phyloP scores from a whole-genome alignment of 2,888 invertebrate species.

The Lapara coniferarum region DNA sequence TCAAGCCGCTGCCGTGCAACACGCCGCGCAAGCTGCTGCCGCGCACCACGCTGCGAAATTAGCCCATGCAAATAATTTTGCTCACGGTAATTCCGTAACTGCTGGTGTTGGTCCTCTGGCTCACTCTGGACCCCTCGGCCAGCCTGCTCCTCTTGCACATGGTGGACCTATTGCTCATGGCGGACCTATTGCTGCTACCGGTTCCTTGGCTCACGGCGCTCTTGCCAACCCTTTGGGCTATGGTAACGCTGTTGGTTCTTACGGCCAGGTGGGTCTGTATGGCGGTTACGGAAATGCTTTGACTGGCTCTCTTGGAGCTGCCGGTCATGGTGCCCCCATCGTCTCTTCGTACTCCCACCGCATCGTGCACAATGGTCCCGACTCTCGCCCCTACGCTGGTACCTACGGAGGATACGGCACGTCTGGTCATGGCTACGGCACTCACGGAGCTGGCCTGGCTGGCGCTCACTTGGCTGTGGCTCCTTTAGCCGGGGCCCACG shows the following conservation, averaged over 20 bases:
- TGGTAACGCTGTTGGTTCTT: conserved; percentile 33
- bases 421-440: conserved; percentile 33
- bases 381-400: conserved; percentile 31
- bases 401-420: conserved; percentile 28
- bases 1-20: conserved; percentile 11
- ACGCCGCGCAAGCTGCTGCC: conserved; percentile 31
- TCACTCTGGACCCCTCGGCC: conserved; percentile 12
- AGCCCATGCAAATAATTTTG: conserved; percentile 17
- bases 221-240: conserved; percentile 34
- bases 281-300: conserved; percentile 31
- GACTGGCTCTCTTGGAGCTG: conserved; percentile 26
- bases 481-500: conserved; percentile 10
- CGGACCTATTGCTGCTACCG: conserved; percentile 31
- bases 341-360: conserved; percentile 40
- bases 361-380: conserved; percentile 38
- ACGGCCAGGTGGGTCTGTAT: conserved; percentile 32
- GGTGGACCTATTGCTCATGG: conserved; percentile 35
- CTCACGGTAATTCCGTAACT: conserved; percentile 2
- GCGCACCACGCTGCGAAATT: conserved; percentile 33
- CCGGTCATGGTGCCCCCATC: conserved; percentile 31
- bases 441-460: conserved; percentile 12
- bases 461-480: neutral
- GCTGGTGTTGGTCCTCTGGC: conserved; percentile 31
- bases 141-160: conserved; percentile 28
- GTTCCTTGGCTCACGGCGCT: conserved; percentile 33